Conservation (phyloP, 2,113 vertebrate species). For the Saguinus imperator region DNA sequence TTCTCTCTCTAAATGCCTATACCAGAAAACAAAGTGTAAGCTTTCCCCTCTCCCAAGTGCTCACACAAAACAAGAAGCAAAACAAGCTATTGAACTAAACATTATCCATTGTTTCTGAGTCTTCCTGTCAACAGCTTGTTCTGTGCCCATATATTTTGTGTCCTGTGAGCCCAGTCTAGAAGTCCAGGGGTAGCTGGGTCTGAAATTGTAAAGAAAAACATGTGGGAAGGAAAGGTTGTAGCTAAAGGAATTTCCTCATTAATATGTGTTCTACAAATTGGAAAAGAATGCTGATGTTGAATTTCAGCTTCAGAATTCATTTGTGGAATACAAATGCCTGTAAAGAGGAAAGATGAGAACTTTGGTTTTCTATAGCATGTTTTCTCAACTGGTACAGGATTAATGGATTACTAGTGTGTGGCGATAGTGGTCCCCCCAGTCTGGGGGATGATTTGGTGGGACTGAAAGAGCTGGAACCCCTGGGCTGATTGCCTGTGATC, state of each 20-base stretch:
- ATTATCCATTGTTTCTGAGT: neutral
- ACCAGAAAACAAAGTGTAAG: slow-evolving; percentile 1
- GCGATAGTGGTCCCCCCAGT: neutral
- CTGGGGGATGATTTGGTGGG: neutral
- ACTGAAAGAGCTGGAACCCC: neutral
- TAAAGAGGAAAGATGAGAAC: neutral
- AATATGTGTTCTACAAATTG: neutral
- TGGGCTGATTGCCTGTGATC: neutral
- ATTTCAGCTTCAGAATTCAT: slow-evolving; percentile 27
- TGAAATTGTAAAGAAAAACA: slow-evolving; percentile 21
- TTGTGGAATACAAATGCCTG: neutral
- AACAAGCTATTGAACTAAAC: neutral
- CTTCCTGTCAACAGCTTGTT: neutral
- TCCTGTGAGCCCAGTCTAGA: neutral
- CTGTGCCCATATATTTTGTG: neutral
- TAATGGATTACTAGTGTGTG: neutral
- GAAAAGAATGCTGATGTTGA: neutral
- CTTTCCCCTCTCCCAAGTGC: too few relatives aligned
- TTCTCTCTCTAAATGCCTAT: neutral
- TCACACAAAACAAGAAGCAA: neutral
- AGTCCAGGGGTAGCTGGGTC: neutral
- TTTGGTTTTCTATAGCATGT: neutral
- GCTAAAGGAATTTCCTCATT: neutral
- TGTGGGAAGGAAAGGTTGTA: neutral
- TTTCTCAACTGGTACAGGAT: neutral